Evolutionary conservation across 2,113 vertebrate genomes (phyloP), one percentile per base, ranked within the genome.

Genomic region (Thomomys bottae): DNA sequence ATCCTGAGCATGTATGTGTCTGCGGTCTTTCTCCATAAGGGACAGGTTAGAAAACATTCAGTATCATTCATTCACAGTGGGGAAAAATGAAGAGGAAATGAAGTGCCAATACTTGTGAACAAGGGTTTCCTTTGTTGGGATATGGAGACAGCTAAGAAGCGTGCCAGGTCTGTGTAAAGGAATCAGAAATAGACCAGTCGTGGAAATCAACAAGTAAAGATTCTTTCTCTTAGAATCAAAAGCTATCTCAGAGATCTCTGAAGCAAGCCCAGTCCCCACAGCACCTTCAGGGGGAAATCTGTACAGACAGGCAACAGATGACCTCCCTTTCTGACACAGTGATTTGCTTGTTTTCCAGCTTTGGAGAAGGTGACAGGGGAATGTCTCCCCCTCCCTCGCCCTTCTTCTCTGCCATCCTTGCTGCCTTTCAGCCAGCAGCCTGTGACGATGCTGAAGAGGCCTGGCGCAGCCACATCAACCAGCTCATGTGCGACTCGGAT

Each of bases 331-430:
- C 18, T 95, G 57, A 89, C 79, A 8, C 1, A 0, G 4, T 15
- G 30, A 15, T 81, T 84, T 30, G 95, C 49, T 9, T 94, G 70
- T 93, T 45, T 86, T 95, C 45, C 96, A 99, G 98, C 95, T 98
- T 98, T 79, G 97, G 98, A 28, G 99, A 99, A 49, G 98, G 97
- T 9, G 98, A 99, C 92, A 97, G 94, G 92, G 98, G 98, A 5
- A 97, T 98, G 34, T 98, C 99, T 0, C 99, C 99, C 18, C 99
- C 98, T 5, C 99, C 99, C 0, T 99, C 98, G 0, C 99, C 99
- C 0, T 99, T 99, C 97, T 99, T 99, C 97, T 99, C 99, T 0
- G 99, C 99, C 97, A 99, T 99, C 97, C 98, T 99, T 0, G 99
- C 99, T 15, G 99, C 99, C 7, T 99, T 99, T 96, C 99, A 99